A percentile compares a stretch with the other conserved stretches of the same genome.
phyloP scores from a whole-genome alignment of 2,797 vertebrate species.

The Notolabrus celidotus region DNA sequence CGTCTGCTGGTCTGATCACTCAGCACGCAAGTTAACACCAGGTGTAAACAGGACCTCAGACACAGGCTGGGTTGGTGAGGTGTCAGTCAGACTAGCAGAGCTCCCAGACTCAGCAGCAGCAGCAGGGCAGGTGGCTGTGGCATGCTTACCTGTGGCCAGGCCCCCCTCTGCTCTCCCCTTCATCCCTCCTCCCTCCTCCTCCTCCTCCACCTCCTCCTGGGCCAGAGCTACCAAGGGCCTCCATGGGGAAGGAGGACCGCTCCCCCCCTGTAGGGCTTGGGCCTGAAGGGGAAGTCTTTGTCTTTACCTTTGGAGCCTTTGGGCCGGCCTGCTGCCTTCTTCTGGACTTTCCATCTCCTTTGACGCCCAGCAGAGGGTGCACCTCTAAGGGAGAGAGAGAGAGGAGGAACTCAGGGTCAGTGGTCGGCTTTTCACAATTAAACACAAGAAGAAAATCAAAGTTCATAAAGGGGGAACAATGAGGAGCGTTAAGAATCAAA shows the following conservation, averaged over 20 bases:
- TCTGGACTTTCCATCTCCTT: conserved; percentile 99
- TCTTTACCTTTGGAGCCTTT: conserved; percentile 99
- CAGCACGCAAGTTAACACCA: not conserved
- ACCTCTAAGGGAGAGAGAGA: conserved; percentile 89
- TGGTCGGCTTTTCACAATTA: not conserved
- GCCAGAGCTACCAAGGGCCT: conserved; percentile 88
- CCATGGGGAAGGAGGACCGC: conserved; percentile 92
- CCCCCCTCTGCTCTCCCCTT: conserved; percentile 96
- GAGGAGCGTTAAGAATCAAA: no score
- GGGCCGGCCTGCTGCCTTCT: conserved; percentile 98
- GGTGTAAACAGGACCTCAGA: conserved; percentile 1
- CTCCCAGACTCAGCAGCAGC: conserved; percentile 72
- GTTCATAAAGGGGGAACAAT: no score
- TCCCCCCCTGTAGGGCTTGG: conserved; percentile 98
- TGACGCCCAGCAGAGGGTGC: conserved; percentile 97
- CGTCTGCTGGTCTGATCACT: not conserved
- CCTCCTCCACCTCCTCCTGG: conserved; percentile 79
- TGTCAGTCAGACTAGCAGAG: conserved; percentile 67
- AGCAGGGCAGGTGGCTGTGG: conserved; percentile 67
- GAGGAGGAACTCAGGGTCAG: not conserved
- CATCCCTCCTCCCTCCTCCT: conserved; percentile 91
- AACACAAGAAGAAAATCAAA: no score
- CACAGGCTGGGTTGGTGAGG: conserved; percentile 46
- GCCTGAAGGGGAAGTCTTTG: conserved; percentile 99
- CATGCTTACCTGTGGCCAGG: conserved; percentile 95